A percentile compares a stretch with the other conserved stretches of the same genome.
Conservation (phyloP, 2,888 invertebrate genomes). For the Conus canariensis region DNA sequence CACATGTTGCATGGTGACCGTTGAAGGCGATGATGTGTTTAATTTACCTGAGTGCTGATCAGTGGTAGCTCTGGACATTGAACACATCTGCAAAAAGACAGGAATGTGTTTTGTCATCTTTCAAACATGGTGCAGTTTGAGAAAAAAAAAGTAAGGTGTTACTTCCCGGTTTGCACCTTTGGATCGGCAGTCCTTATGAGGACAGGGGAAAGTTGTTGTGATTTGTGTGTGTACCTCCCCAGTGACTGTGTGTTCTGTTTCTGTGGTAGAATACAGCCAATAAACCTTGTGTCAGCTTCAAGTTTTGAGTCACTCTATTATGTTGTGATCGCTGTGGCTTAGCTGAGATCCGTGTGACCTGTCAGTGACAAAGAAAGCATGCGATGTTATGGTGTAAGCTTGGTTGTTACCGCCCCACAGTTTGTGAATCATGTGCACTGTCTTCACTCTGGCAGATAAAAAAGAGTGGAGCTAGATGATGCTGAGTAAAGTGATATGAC, state of each 20-base stretch:
- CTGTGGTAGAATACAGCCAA: slow-evolving; percentile 35
- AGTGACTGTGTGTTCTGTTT: slow-evolving; percentile 29
- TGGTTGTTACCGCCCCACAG: neutral
- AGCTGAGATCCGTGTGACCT: neutral
- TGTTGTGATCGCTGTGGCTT: slow-evolving; percentile 26
- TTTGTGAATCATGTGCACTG: neutral
- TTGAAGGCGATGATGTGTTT: slow-evolving; percentile 20
- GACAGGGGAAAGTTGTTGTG: slow-evolving; percentile 17
- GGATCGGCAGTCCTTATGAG: neutral
- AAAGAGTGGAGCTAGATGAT: neutral
- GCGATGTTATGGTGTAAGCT: neutral
- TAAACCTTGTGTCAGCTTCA: slow-evolving; percentile 35
- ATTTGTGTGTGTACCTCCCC: slow-evolving; percentile 26
- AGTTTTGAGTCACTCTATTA: neutral
- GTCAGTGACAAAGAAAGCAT: neutral
- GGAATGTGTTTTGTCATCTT: neutral
- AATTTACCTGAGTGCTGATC: neutral
- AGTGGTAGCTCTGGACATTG: neutral
- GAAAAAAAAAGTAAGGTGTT: neutral
- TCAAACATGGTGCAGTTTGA: neutral
- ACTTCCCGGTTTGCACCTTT: neutral
- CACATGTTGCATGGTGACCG: slow-evolving; percentile 28
- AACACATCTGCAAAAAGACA: neutral
- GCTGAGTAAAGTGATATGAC: neutral
- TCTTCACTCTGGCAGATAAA: neutral